These are phyloP conservation scores for Drosophila kanekoi DNA, from an alignment of 2,888 invertebrate species.

Conservation along the genomic window DNA sequence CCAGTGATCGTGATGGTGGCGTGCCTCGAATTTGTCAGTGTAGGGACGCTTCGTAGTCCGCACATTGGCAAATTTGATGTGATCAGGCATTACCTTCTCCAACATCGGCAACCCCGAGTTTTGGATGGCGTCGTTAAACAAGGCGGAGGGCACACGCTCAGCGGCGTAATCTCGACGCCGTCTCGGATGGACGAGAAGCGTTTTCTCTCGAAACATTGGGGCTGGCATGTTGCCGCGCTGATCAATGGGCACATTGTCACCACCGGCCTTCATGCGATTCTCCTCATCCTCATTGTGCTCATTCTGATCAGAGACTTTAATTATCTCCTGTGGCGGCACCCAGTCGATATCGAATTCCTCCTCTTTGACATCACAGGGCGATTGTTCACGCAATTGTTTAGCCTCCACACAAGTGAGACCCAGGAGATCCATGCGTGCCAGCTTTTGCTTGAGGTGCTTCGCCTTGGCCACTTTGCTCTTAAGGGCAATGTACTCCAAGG, in stretches of 20 bases:
- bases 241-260: slow-evolving; percentile 36
- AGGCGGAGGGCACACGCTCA: slow-evolving; percentile 69
- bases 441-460: slow-evolving; percentile 57
- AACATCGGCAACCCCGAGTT: slow-evolving; percentile 66
- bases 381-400: slow-evolving; percentile 59
- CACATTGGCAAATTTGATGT: slow-evolving; percentile 70
- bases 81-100: slow-evolving; percentile 66
- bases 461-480: slow-evolving; percentile 59
- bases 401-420: slow-evolving; percentile 74
- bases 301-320: background rate
- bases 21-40: slow-evolving; percentile 73
- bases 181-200: slow-evolving; percentile 78
- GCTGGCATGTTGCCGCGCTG: slow-evolving; percentile 83
- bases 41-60: slow-evolving; percentile 69
- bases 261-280: slow-evolving; percentile 31
- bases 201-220: slow-evolving; percentile 79
- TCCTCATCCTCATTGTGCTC: background rate
- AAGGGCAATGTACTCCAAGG: slow-evolving; percentile 71
- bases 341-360: slow-evolving; percentile 75
- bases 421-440: slow-evolving; percentile 69
- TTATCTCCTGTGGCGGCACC: slow-evolving; percentile 73
- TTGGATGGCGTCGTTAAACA: slow-evolving; percentile 68
- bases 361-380: slow-evolving; percentile 67
- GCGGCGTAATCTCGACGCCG: slow-evolving; percentile 71
- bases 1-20: slow-evolving; percentile 84